phyloP scores from a whole-genome alignment of 2,113 vertebrate genomes.

The Tupaia tana region DNA sequence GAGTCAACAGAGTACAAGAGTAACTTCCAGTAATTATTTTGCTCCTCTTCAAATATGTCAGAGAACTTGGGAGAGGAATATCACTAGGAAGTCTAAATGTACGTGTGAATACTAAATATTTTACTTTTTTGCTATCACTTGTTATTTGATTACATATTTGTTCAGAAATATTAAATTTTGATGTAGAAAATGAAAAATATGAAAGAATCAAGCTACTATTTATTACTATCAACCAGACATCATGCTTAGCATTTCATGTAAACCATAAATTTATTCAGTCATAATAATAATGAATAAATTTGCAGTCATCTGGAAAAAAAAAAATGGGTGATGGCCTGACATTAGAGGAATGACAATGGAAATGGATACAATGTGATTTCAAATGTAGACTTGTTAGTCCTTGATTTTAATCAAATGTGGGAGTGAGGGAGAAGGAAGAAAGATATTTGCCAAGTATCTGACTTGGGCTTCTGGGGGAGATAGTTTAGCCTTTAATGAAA shows the following conservation, averaged over 20 bases:
- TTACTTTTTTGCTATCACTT: neutral
- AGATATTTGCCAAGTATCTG: neutral
- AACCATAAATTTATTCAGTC: neutral
- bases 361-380: neutral
- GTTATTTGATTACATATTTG: neutral
- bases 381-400: neutral
- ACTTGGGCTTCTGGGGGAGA: neutral
- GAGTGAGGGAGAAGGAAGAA: neutral
- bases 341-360: neutral
- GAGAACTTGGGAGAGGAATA: neutral
- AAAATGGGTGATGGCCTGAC: neutral
- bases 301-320: neutral
- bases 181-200: slow-evolving; percentile 4
- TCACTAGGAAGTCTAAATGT: neutral
- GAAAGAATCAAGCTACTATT: slow-evolving; percentile 11
- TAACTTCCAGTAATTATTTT: neutral
- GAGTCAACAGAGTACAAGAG: slow-evolving; percentile 30
- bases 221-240: neutral
- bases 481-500: neutral
- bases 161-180: slow-evolving; percentile 38
- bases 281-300: neutral
- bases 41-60: neutral
- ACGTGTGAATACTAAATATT: neutral
- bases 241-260: neutral
- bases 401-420: neutral